Evolutionary conservation across 2,888 invertebrate genomes (phyloP), one percentile per base, ranked within the genome.

Genomic region (Oscheius sp.): DNA sequence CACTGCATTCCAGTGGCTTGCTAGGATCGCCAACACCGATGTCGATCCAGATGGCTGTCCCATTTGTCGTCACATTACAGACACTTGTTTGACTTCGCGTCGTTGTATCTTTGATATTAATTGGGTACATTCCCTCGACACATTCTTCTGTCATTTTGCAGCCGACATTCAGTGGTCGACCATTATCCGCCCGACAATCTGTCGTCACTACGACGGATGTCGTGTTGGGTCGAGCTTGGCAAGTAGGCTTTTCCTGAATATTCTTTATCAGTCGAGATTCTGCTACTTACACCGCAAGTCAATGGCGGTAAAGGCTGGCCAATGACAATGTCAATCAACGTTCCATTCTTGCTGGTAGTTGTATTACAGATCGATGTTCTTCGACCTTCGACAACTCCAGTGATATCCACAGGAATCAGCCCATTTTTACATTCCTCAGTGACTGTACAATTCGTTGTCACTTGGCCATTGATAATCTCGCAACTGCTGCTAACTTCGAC

Each of bases 401-500:
- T 61, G n/a, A 13, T 18, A 21, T 41, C 61, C 43, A 61, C 43
- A 1, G 61, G 43, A 21, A 43, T 7, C 5, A 23, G 41, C 2
- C 61, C 59, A 29, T 41, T 18, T n/a, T 18, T 21, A 43, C 61
- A 61, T 23, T 61, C 7, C 13, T 61, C 61, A 6, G 43, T 61
- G 2, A 61, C 45, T 2, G 16, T 61, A 61, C 61, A 61, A n/a
- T 61, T 61, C 21, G 41, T 23, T 2, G 41, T 18, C 9, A 61
- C 61, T 7, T 12, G 13, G 5, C 45, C 43, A 61, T 45, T 43
- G 13, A 43, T 1, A 6, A 61, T 61, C 6, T 7, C 18, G 21
- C 61, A 61, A 18, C 41, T 61, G 61, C 61, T 61, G 18, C 43
- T 61, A n/a, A 61, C 61, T 7, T 21, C 12, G 41, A 61, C 61